phyloP scores from a whole-genome alignment of 1,140 invertebrate species.

The Littorina saxatilis region DNA sequence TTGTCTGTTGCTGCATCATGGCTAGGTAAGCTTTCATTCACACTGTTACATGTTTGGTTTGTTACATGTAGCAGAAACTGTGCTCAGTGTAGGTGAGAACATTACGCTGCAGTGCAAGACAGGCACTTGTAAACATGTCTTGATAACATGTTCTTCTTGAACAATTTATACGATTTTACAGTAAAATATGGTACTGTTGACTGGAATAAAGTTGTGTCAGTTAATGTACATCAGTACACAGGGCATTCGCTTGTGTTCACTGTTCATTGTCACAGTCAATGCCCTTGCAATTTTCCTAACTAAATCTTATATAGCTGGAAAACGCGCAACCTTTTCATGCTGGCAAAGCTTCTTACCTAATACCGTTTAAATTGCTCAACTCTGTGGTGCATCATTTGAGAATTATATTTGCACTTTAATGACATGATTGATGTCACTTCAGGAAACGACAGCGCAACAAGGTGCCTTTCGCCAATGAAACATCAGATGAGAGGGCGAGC shows the following conservation, averaged over 20 bases:
- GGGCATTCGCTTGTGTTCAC: too few species aligned
- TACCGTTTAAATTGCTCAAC: too few species aligned
- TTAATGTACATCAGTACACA: too few species aligned
- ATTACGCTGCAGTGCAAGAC: neutral
- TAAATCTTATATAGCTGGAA: too few species aligned
- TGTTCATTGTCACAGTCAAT: too few species aligned
- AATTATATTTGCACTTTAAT: too few species aligned
- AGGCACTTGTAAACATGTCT: neutral
- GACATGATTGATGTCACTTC: neutral
- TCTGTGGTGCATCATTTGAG: too few species aligned
- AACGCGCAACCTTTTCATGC: too few species aligned
- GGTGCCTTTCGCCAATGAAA: conserved; percentile 13
- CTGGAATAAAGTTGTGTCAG: too few species aligned
- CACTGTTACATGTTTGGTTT: neutral
- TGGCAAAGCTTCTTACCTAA: too few species aligned
- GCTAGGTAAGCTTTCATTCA: neutral
- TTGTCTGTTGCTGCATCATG: conserved; percentile 27
- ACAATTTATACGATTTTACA: neutral
- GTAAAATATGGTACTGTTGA: neutral
- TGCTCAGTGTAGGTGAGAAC: neutral
- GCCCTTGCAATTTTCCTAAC: too few species aligned
- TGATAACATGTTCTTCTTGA: neutral
- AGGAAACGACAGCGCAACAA: conserved; percentile 33
- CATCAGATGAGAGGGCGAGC: conserved; percentile 29
- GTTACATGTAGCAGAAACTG: neutral